Evolutionary conservation across 2,888 invertebrate genomes (phyloP).

Genomic region (Andrena haemorrhoa): DNA sequence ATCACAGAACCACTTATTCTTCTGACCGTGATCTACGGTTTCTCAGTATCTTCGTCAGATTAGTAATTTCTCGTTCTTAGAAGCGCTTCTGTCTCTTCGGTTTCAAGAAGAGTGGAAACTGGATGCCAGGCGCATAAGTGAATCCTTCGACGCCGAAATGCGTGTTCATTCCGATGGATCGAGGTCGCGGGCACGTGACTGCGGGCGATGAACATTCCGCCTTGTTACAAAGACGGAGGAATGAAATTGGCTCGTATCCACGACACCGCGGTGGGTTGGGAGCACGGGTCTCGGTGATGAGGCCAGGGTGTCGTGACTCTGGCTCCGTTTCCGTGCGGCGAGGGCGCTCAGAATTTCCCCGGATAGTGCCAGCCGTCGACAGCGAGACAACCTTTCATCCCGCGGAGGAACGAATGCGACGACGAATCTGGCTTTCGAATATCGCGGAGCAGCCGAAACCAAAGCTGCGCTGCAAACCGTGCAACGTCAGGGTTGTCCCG

Average conservation of each 20-base stretch:
- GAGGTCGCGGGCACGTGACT: conserved; percentile 57
- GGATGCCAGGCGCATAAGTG: conserved; percentile 30
- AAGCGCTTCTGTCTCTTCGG: not conserved
- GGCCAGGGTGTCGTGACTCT: conserved; percentile 40
- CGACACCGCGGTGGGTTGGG: conserved; percentile 46
- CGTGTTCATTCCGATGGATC: conserved; percentile 40
- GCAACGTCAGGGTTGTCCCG: conserved; percentile 4
- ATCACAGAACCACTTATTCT: not conserved
- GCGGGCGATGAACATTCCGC: conserved; percentile 53
- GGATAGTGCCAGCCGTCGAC: conserved; percentile 19
- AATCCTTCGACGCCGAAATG: conserved; percentile 42
- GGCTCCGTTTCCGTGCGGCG: conserved; percentile 38
- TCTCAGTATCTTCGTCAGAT: not conserved
- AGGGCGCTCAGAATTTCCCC: conserved; percentile 37
- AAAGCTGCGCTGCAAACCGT: conserved; percentile 37
- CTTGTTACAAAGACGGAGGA: conserved; percentile 54
- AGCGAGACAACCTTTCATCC: conserved; percentile 24
- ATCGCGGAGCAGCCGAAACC: conserved; percentile 39
- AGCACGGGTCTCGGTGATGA: conserved; percentile 53
- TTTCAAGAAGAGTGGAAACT: not conserved
- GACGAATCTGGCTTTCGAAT: conserved; percentile 17
- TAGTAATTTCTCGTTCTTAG: not conserved
- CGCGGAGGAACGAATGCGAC: not conserved
- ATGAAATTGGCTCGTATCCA: conserved; percentile 70
- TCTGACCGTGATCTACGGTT: not conserved